Evolutionary conservation across 2,113 vertebrate species (phyloP).

Genomic region (Cervus canadensis): DNA sequence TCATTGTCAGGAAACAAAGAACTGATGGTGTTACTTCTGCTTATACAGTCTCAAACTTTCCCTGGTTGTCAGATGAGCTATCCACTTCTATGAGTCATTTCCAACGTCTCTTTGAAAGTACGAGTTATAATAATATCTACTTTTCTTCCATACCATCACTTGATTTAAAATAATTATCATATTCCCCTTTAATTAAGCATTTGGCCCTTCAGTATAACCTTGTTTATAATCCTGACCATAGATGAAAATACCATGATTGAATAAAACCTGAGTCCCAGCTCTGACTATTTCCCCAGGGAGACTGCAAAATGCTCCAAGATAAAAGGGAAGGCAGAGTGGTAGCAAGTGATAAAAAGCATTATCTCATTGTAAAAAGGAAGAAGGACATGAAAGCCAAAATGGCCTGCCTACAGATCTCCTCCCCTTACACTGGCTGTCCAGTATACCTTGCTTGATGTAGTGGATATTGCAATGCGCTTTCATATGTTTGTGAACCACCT

Average conservation of each 20-base stretch:
- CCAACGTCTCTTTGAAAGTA: neutral
- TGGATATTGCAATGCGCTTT: neutral
- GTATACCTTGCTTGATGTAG: neutral
- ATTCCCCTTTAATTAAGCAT: constrained; percentile 28
- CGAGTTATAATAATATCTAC: neutral
- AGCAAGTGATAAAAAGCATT: neutral
- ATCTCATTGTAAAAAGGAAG: neutral
- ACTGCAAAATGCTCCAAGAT: constrained; percentile 16
- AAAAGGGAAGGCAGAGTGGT: neutral
- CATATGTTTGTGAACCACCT: neutral
- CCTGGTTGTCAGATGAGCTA: neutral
- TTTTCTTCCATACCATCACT: neutral
- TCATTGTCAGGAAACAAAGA: neutral
- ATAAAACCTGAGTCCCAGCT: neutral
- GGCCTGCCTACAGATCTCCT: neutral
- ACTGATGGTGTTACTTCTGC: neutral
- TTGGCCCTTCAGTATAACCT: neutral
- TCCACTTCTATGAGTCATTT: neutral
- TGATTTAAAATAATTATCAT: constrained; percentile 30
- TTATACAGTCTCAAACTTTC: neutral
- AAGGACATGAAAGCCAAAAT: neutral
- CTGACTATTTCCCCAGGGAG: neutral
- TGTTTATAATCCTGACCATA: constrained; percentile 18
- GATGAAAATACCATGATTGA: constrained; percentile 33
- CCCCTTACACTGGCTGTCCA: neutral